phyloP scores from a whole-genome alignment of 2,888 invertebrate genomes.

The Amorpha juglandis region DNA sequence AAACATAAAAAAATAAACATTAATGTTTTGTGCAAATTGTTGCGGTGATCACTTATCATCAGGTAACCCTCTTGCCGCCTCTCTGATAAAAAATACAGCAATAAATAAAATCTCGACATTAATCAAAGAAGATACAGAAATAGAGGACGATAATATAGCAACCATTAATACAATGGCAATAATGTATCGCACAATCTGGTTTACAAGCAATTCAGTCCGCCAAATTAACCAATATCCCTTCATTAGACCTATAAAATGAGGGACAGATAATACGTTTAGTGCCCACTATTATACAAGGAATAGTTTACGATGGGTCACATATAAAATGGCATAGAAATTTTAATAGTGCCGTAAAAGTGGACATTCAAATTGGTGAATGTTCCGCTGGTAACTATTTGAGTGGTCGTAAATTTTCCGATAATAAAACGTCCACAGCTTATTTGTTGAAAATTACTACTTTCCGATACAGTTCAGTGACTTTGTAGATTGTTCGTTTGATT shows the following conservation, averaged over 20 bases:
- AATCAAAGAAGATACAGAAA: background rate
- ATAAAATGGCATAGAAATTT: constrained; percentile 29
- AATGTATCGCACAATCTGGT: constrained; percentile 21
- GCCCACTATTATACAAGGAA: constrained; percentile 33
- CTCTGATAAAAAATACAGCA: too few species aligned
- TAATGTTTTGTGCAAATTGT: too few species aligned
- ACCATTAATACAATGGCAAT: background rate
- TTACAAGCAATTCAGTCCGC: constrained; percentile 40
- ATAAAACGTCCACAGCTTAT: constrained; percentile 47
- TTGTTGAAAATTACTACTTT: constrained; percentile 35
- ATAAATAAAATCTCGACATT: too few species aligned
- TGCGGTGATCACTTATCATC: too few species aligned
- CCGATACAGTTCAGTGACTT: constrained; percentile 29
- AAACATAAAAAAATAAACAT: too few species aligned
- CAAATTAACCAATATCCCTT: constrained; percentile 45
- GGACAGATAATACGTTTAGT: constrained; percentile 38
- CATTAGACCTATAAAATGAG: constrained; percentile 44
- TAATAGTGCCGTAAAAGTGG: constrained; percentile 35
- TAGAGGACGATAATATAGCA: background rate
- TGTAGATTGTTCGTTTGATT: background rate
- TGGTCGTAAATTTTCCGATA: constrained; percentile 43
- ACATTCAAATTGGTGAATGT: constrained; percentile 47
- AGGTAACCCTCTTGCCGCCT: too few species aligned
- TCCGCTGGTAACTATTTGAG: constrained; percentile 45
- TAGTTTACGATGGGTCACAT: constrained; percentile 28